Conservation (phyloP, 2,888 invertebrate species). For the Neuroscelio doddi region DNA sequence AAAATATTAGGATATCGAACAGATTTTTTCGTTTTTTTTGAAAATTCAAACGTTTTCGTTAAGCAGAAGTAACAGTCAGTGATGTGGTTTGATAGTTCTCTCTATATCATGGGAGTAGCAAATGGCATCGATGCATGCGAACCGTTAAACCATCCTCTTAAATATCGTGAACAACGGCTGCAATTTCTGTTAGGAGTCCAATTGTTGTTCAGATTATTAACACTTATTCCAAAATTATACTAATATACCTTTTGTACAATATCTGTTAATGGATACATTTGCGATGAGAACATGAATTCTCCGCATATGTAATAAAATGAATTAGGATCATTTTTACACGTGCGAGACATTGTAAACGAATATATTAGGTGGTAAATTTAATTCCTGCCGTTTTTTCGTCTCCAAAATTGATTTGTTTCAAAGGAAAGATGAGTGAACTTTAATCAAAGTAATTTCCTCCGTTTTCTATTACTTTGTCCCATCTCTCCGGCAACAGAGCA, state of each 20-base stretch:
- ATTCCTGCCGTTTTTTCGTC: too few species aligned
- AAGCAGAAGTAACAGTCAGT: neutral
- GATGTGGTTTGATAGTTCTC: neutral
- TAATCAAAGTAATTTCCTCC: too few species aligned
- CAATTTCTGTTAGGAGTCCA: neutral
- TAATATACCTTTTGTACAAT: neutral
- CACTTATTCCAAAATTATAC: neutral
- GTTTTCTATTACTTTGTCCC: too few species aligned
- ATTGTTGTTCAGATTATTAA: neutral
- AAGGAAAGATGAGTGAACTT: too few species aligned
- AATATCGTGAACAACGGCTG: neutral
- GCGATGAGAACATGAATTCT: neutral
- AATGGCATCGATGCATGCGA: neutral
- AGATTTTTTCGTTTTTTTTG: too few species aligned
- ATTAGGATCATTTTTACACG: neutral
- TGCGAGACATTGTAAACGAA: neutral
- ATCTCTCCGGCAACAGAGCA: too few species aligned
- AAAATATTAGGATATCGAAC: too few species aligned
- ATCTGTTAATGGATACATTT: neutral
- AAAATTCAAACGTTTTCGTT: too few species aligned
- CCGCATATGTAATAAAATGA: slow-evolving; percentile 1
- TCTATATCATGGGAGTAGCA: neutral
- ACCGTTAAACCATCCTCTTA: neutral
- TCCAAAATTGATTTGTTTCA: too few species aligned
- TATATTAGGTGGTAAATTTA: too few species aligned